These are phyloP conservation scores for Peromyscus californicus DNA, from an alignment of 2,113 vertebrate genomes.

Conservation along the genomic window DNA sequence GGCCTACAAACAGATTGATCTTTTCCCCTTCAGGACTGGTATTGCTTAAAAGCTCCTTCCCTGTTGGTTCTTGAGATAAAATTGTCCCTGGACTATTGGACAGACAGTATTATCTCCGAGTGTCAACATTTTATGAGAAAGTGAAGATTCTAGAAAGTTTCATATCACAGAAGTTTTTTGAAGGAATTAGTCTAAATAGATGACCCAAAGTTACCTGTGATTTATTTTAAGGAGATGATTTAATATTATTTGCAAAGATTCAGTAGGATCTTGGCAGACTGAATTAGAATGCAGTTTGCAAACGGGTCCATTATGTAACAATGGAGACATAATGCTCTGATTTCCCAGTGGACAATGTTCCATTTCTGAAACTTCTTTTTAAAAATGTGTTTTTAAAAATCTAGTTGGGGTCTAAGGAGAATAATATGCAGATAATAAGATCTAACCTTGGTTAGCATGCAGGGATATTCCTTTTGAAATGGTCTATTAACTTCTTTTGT, in stretches of 20 bases:
- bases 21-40: neutral
- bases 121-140: conserved; percentile 36
- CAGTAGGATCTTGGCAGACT: conserved; percentile 6
- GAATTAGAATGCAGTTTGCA: conserved; percentile 19
- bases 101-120: neutral
- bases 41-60: neutral
- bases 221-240: neutral
- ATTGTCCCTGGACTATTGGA: neutral
- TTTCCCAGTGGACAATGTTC: conserved; percentile 28
- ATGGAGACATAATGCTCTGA: conserved; percentile 4
- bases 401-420: neutral
- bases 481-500: neutral
- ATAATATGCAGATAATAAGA: neutral
- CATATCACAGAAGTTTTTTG: neutral
- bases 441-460: neutral
- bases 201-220: neutral
- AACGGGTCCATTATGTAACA: neutral
- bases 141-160: neutral
- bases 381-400: conserved; percentile 47
- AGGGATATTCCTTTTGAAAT: neutral
- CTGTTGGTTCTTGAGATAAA: neutral
- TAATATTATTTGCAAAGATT: conserved; percentile 49
- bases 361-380: conserved; percentile 54
- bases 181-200: neutral
- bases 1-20: neutral